These are phyloP conservation scores for Aramus guarauna DNA, from an alignment of 2,113 vertebrate species.

Conservation along the genomic window DNA sequence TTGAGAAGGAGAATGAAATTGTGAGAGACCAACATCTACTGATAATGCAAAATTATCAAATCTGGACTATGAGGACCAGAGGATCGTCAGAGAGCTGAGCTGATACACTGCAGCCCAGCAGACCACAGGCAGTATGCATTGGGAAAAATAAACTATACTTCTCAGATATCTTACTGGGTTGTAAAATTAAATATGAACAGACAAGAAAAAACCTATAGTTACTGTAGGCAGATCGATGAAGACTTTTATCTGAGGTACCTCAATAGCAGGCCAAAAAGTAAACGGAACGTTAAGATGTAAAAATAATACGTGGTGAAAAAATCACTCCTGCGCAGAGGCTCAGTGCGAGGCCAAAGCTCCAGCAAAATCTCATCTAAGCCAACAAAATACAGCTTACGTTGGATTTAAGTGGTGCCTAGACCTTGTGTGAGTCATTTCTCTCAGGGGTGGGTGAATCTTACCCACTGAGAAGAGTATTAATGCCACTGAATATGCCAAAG, in stretches of 20 bases:
- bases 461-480: constrained; percentile 40
- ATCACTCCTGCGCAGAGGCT: neutral
- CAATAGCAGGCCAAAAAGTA: constrained; percentile 5
- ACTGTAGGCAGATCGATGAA: constrained; percentile 4
- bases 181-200: neutral
- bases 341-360: neutral
- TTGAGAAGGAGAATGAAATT: neutral
- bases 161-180: neutral
- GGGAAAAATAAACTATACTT: neutral
- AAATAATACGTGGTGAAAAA: constrained; percentile 50
- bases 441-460: constrained; percentile 10
- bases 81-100: neutral
- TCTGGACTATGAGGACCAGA: neutral
- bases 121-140: neutral
- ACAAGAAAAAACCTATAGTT: neutral
- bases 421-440: constrained; percentile 36
- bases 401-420: constrained; percentile 52
- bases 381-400: constrained; percentile 34
- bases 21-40: neutral
- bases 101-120: neutral
- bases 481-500: neutral
- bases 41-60: neutral
- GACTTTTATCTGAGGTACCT: constrained; percentile 9
- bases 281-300: constrained; percentile 34
- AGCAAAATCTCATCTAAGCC: constrained; percentile 43